Base-by-base conservation (phyloP, 2,797 vertebrate species). In the Crocodylus rhombifer region DNA sequence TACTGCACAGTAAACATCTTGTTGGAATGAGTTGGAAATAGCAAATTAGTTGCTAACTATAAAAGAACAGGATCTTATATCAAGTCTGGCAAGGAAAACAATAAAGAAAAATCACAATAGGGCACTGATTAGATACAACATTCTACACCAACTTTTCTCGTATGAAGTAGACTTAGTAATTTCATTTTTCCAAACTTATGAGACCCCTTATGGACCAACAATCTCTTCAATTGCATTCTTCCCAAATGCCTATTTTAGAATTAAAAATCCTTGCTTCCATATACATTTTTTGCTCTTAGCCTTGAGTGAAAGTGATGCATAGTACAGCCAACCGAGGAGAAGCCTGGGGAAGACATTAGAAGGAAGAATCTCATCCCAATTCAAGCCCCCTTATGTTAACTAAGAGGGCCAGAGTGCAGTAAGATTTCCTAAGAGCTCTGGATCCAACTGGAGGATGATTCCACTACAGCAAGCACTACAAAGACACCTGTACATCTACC, bases 321-420 rank as follows among this genome's bases (percentile, higher is more conserved):
- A n/a, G n/a, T n/a, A 58, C 60, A 1, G 4, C 15, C 15, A 76
- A 6, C 23, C 2, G 3, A 21, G 2, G 0, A 0, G 55, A 7
- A 93, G 7, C 21, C 10, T 73, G 55, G 7, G 26, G 26, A 16
- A 64, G 25, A 28, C 7, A 30, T 91, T 51, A 10, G 42, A 51
- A 51, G 42, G 42, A 9, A 51, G 42, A 51, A 13, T 14, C 62
- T 13, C 26, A 25, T 12, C 61, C 61, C 25, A 26, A 7, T 16
- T 65, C 28, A 14, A 88, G 42, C 5, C 0, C 0, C 1, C 0
- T 61, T 87, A 84, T 51, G 30, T 71, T 87, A 42, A 78, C 42
- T 18, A 3, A 80, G 74, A 42, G 0, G 0, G 5, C 12, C 61
- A 36, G 17, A 0, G 0, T 15, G 28, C 3, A 16, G 28, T 65